These are phyloP conservation scores for Notarius quadriscutis DNA, from an alignment of 2,113 vertebrate genomes.

Conservation along the genomic window DNA sequence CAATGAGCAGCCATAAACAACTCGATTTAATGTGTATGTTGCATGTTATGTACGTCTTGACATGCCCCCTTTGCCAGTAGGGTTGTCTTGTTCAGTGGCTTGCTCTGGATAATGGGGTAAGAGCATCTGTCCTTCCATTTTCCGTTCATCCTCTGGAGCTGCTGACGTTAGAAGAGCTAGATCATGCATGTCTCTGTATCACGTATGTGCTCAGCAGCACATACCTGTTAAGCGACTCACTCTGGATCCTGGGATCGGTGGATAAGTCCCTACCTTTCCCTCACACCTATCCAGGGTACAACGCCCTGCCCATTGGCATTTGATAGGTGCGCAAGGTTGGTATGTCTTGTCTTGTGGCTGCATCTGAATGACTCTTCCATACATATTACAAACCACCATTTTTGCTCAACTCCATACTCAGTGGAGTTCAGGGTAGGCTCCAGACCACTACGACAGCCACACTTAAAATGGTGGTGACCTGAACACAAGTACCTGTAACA, in stretches of 20 bases:
- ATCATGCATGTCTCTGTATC: not conserved
- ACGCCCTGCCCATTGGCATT: not conserved
- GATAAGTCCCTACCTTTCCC: not conserved
- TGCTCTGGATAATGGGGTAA: not conserved
- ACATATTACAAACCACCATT: not conserved
- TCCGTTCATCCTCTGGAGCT: not conserved
- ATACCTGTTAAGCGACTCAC: not conserved
- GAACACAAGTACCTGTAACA: not conserved
- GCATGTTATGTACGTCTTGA: not conserved
- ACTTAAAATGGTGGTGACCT: not conserved
- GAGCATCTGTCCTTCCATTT: not conserved
- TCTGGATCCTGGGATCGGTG: not conserved
- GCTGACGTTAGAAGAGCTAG: not conserved
- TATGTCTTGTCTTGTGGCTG: not conserved
- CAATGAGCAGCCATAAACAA: not conserved
- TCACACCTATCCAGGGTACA: not conserved
- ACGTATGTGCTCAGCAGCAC: not conserved
- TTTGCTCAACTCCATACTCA: not conserved
- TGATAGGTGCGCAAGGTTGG: not conserved
- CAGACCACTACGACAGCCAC: not conserved
- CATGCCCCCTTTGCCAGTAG: not conserved
- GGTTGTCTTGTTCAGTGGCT: not conserved
- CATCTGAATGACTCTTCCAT: not conserved
- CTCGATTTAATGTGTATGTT: not conserved
- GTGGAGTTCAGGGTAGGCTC: not conserved